Base-by-base conservation (phyloP, 2,797 vertebrate genomes). In the Tiaroga cobitis region DNA sequence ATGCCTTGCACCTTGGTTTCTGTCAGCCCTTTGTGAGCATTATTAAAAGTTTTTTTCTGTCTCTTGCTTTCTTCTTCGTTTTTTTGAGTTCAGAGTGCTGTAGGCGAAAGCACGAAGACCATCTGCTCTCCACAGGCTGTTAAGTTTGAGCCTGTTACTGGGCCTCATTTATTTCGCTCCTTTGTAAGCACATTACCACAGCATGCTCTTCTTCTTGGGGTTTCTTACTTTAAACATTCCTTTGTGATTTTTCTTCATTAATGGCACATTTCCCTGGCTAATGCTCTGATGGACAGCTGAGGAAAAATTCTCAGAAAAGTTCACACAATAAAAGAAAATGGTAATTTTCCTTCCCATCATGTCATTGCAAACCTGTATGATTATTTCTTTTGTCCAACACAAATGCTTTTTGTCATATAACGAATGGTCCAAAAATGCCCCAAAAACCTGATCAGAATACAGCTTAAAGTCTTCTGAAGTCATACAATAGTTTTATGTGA, bases 91-190 rank as follows among this genome's bases (percentile, higher is more conserved):
- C 82, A 85, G 61, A 69, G 81, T 88, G 89, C 90, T 90, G 85
- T 87, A 87, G 90, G 90, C 87, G 11, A 89, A 80, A 91, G 85
- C 73, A 61, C 72, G 24, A 74, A 80, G 86, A 87, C 91, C 91
- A 92, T 92, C 90, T 92, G 91, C 84, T 92, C 88, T 79, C 82
- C 85, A 82, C 90, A 89, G 87, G 87, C 88, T 92, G 91, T 89
- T 89, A 87, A 88, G 78, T 89, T 86, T 86, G 83, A 91, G 87
- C 87, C 89, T 90, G 84, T 89, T 91, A 89, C 84, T 81, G 78
- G 78, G 85, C 85, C 80, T 85, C 82, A 75, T 88, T 90, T 88
- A 87, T 88, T 87, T 87, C 37, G 26, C 81, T 84, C 72, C 70
- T 81, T 83, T 86, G 79, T 80, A 59, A 67, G 51, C 15, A 21